Conservation (phyloP, 1,140 invertebrate species). For the Lethocerus indicus region DNA sequence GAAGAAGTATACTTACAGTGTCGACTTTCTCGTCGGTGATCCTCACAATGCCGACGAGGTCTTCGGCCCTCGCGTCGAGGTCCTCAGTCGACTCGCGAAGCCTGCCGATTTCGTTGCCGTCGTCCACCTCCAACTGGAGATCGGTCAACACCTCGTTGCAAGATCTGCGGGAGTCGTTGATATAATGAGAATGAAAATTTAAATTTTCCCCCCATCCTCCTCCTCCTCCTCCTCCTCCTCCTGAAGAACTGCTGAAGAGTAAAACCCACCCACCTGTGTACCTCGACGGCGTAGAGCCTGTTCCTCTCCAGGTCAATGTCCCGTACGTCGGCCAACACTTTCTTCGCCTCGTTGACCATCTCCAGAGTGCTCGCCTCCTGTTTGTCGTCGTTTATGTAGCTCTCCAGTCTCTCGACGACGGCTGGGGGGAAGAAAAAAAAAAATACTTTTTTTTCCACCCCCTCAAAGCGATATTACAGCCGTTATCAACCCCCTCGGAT, state of each 20-base stretch:
- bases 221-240: no score
- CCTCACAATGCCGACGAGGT: constrained; percentile 1
- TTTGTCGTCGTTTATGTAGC: constrained; percentile 28
- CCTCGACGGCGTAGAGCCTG: constrained; percentile 26
- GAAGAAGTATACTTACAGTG: constrained; percentile 1
- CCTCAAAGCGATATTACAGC: neutral
- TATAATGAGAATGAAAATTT: no score
- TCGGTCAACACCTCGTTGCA: constrained; percentile 11
- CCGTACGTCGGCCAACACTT: constrained; percentile 34
- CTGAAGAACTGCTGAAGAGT: neutral
- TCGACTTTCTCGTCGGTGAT: constrained; percentile 2
- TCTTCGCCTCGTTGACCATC: constrained; percentile 35
- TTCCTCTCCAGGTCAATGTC: constrained; percentile 28
- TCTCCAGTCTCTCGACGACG: constrained; percentile 23
- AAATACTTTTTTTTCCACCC: constrained; percentile 11
- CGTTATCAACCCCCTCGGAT: no score
- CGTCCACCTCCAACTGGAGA: constrained; percentile 13
- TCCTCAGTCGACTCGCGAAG: constrained; percentile 8
- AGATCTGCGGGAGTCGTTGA: no score
- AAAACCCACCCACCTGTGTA: constrained; percentile 23
- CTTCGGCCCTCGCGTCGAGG: constrained; percentile 5
- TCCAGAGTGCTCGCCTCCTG: constrained; percentile 37
- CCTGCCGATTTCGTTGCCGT: constrained; percentile 11
- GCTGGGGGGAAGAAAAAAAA: constrained; percentile 13
- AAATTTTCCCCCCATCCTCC: no score